Evolutionary conservation across 2,113 vertebrate genomes (phyloP), one percentile per base, ranked within the genome.

Genomic region (Strigops habroptila): DNA sequence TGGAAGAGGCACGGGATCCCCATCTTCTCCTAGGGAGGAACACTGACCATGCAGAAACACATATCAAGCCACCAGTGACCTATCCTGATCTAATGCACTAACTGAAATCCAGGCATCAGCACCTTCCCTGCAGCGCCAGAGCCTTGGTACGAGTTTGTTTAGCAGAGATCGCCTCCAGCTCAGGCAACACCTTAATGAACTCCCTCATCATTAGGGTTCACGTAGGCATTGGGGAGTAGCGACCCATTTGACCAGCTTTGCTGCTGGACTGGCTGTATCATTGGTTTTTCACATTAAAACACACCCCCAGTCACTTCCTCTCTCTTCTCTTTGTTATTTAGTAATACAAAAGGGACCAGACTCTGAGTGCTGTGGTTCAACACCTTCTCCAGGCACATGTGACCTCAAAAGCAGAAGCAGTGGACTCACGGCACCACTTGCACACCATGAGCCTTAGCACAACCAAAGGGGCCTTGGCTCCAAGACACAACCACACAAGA

Each of bases 151-250:
- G 2, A 64, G 52, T 41, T 33, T 3, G 1, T 5, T 10, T 5
- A 18, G 49, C 60, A 44, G 60, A 30, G 35, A 18, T 0, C 35
- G 39, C 41, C 79, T 44, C 41, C 57, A 33, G 78, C 39, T 12
- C 19, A 51, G 70, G 62, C 14, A 33, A n/a, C 62, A 44, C 31
- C 51, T 22, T 8, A 14, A 35, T 1, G 30, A 30, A n/a, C 73
- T 11, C 55, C 18, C 15, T 25, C 48, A 13, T 28, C 57, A 9
- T 39, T 2, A 17, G 18, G 28, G 18, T 1, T 52, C 69, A 3
- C 0, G 3, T 0, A 17, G 12, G 44, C 71, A 80, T 1, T 1
- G 1, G 10, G 73, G 7, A 51, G 53, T 1, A 59, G n/a, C 0
- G 0, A 77, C 12, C 12, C 11, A 62, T 41, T 28, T 4, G 4